Percentiles rank a stretch among this genome's conserved stretches.
phyloP scores from a whole-genome alignment of 2,113 vertebrate species.

The Caranx ignobilis region DNA sequence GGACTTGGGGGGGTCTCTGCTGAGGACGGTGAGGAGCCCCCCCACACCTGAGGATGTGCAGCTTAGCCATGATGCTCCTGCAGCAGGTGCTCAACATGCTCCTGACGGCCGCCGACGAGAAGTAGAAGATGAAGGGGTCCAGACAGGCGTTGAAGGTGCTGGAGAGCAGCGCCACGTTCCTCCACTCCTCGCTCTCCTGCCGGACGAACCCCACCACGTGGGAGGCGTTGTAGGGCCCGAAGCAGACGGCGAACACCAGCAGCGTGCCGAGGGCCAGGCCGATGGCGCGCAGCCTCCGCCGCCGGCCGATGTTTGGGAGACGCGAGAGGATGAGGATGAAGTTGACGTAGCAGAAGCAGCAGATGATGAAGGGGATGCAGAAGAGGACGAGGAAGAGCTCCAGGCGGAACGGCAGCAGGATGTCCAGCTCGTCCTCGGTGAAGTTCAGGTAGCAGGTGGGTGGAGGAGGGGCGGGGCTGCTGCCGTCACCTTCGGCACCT shows the following conservation, averaged over 20 bases:
- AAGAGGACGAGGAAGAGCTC: slow-evolving; percentile 88
- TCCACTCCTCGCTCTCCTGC: slow-evolving; percentile 75
- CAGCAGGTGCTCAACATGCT: slow-evolving; percentile 72
- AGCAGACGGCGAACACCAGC: slow-evolving; percentile 86
- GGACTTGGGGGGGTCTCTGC: not conserved
- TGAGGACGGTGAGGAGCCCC: not conserved
- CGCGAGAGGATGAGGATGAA: slow-evolving; percentile 83
- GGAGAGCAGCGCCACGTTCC: slow-evolving; percentile 76
- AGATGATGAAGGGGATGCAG: slow-evolving; percentile 84
- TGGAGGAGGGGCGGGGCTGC: not conserved
- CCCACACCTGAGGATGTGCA: slow-evolving; percentile 71
- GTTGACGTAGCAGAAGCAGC: slow-evolving; percentile 84
- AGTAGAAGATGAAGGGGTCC: slow-evolving; percentile 87
- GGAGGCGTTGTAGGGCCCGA: slow-evolving; percentile 87
- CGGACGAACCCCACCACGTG: slow-evolving; percentile 84
- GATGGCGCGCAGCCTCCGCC: slow-evolving; percentile 79
- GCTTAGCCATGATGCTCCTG: slow-evolving; percentile 64
- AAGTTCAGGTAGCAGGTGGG: slow-evolving; percentile 86
- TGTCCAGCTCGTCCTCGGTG: slow-evolving; percentile 67
- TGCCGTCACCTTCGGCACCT: fast-evolving
- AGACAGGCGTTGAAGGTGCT: slow-evolving; percentile 85
- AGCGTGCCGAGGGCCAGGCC: slow-evolving; percentile 84
- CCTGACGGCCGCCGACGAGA: slow-evolving; percentile 80
- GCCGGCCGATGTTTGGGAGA: slow-evolving; percentile 77
- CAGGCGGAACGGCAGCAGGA: slow-evolving; percentile 83